Evolutionary conservation across 2,797 vertebrate species (phyloP).

Genomic region (Peromyscus nudipes): DNA sequence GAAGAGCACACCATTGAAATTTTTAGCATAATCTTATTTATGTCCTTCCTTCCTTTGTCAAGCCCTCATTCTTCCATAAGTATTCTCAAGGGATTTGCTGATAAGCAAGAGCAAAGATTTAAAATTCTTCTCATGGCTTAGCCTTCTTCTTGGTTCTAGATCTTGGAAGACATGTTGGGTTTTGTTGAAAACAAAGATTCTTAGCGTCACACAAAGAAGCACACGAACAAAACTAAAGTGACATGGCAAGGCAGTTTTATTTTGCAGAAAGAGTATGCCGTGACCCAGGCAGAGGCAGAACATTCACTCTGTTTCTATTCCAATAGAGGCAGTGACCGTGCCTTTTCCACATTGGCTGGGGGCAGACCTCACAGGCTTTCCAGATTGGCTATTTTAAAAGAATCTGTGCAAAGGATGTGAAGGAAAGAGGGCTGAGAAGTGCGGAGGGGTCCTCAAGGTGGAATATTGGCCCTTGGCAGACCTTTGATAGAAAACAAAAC

Average conservation of each 20-base stretch:
- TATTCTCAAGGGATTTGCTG: neutral
- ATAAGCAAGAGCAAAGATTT: conserved; percentile 37
- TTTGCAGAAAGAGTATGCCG: neutral
- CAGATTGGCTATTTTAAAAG: neutral
- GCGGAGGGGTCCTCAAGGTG: neutral
- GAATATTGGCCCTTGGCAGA: neutral
- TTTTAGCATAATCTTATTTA: neutral
- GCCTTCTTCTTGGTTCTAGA: neutral
- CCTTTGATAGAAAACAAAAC: neutral
- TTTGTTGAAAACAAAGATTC: neutral
- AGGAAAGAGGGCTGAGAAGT: neutral
- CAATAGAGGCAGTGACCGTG: neutral
- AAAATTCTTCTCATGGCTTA: neutral
- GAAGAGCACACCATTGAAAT: neutral
- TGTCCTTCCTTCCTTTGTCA: neutral
- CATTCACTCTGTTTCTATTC: neutral
- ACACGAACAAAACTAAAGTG: neutral
- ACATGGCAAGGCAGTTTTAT: neutral
- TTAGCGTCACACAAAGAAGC: neutral
- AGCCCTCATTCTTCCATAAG: neutral
- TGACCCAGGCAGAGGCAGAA: neutral
- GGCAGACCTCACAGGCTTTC: neutral
- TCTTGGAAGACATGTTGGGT: neutral
- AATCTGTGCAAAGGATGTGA: neutral
- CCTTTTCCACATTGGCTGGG: neutral